Base-by-base conservation (phyloP, 1,140 invertebrate species). In the Panulirus ornatus region DNA sequence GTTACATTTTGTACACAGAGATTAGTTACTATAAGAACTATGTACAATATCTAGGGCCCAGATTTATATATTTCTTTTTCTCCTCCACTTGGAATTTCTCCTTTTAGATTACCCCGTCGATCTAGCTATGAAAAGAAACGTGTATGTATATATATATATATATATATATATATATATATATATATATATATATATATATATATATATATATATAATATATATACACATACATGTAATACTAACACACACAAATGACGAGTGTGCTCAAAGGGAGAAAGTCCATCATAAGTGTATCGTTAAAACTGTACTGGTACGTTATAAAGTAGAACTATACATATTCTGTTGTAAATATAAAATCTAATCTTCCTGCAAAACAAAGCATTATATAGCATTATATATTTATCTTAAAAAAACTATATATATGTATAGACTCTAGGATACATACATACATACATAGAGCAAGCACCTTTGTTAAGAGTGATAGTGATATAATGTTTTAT, bases 321-420 rank as follows among this genome's bases (percentile, higher is more conserved):
- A 87, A 87, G 47, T 78, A 30, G 22, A 51, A 54, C 34, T 87
- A 76, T 78, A 76, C 84, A 78, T 63, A 76, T 34, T 85, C 71
- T 87, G 71, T 87, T 78, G 40, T 87, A 87, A 87, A 87, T 87
- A 87, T 87, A 87, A 87, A 87, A 87, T 87, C 30, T 87, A 87
- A 63, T 87, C 27, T 87, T 51, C 71, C 73, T 38, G 58, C 47
- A 54, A 87, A 83, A 66, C 51, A 66, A 71, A 40, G 54, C 47
- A n/a, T 34, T 66, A 84, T 84, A 70, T 84, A 84, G 66, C 22
- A 58, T 36, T 83, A 14, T 83, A 66, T 87, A 58, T 87, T 63
- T 78, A 58, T 76, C 38, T 76, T 16, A n/a, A 66, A 47, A 75
- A 85, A 85, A 75, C 84, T 76, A 85, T n/a, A n/a, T n/a, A n/a